phyloP scores from a whole-genome alignment of 2,113 vertebrate genomes.

The Beaufortia kweichowensis region DNA sequence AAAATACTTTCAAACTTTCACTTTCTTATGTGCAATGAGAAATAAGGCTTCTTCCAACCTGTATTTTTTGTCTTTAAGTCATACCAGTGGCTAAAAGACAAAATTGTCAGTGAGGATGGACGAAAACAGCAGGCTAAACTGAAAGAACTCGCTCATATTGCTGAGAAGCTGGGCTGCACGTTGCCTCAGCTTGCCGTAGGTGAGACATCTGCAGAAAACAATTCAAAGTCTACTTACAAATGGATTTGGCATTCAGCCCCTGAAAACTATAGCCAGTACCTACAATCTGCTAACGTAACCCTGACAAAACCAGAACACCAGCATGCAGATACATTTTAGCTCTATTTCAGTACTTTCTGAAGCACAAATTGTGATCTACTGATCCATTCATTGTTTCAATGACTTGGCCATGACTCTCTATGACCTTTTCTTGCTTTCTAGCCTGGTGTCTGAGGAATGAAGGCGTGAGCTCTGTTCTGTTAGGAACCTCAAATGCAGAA shows the following conservation, averaged over 20 bases:
- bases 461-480: constrained; percentile 94
- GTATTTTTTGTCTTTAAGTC: constrained; percentile 71
- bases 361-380: not conserved
- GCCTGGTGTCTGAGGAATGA: constrained; percentile 97
- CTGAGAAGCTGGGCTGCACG: constrained; percentile 91
- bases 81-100: constrained; percentile 98
- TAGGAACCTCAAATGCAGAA: constrained; percentile 93
- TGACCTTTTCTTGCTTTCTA: constrained; percentile 59
- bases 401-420: too few relatives aligned
- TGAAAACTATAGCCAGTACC: not conserved
- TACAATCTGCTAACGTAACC: too few relatives aligned
- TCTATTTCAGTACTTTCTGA: too few relatives aligned
- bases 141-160: constrained; percentile 90
- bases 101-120: constrained; percentile 93
- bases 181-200: constrained; percentile 95
- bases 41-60: not conserved
- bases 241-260: not conserved
- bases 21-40: not conserved
- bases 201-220: constrained; percentile 64
- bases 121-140: constrained; percentile 93
- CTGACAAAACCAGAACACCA: too few relatives aligned
- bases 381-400: not conserved
- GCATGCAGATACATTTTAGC: too few relatives aligned
- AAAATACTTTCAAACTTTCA: not conserved
- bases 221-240: not conserved